A percentile compares a stretch with the other conserved stretches of the same genome.
Evolutionary conservation across 2,113 vertebrate genomes (phyloP).

Genomic region (Orycteropus afer): DNA sequence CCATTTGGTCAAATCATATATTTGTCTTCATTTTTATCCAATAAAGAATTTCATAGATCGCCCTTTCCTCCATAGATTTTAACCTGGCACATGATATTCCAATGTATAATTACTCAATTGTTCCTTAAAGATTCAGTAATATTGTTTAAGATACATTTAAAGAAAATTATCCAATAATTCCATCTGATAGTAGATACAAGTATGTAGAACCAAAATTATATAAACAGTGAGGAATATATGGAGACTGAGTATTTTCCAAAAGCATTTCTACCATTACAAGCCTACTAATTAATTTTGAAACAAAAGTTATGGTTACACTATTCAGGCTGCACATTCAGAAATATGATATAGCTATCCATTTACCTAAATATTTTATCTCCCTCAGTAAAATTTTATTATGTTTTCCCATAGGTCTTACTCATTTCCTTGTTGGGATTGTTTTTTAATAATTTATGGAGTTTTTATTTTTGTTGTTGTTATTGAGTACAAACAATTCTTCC

Average conservation of each 20-base stretch:
- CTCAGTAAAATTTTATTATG: slow-evolving; percentile 64
- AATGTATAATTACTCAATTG: background rate
- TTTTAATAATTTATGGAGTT: slow-evolving; percentile 52
- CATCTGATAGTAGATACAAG: background rate
- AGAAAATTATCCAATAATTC: slow-evolving; percentile 37
- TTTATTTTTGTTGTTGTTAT: background rate
- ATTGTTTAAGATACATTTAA: background rate
- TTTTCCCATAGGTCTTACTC: background rate
- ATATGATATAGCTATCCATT: slow-evolving; percentile 43
- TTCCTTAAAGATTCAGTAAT: background rate
- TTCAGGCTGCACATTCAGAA: slow-evolving; percentile 55
- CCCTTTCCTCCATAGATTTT: background rate
- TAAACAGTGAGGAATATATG: background rate
- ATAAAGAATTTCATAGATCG: background rate
- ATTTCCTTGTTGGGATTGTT: slow-evolving; percentile 54
- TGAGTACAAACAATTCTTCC: slow-evolving; percentile 21
- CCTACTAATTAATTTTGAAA: slow-evolving; percentile 41
- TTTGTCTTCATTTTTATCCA: background rate
- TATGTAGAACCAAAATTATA: background rate
- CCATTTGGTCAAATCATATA: background rate
- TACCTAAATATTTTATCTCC: slow-evolving; percentile 64
- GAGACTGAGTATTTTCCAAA: background rate
- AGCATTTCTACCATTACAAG: background rate
- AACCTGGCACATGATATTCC: background rate
- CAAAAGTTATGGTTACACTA: slow-evolving; percentile 53